phyloP scores from a whole-genome alignment of 2,888 invertebrate genomes.

The Mesodorylaimus sp. region DNA sequence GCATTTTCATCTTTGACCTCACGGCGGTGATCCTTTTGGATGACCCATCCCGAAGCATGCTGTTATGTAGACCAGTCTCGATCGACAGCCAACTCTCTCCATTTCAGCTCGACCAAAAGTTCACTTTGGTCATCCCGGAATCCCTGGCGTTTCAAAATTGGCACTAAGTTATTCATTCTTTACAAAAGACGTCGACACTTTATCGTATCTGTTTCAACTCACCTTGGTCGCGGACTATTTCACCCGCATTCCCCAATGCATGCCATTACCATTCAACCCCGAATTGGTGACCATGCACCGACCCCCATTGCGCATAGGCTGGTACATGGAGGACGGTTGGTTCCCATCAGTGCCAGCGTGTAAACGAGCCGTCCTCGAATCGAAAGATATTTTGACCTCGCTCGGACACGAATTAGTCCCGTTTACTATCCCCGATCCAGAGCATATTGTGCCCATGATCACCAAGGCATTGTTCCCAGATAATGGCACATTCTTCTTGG shows the following conservation, averaged over 20 bases:
- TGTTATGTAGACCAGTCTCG: too few species aligned
- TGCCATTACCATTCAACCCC: conserved; percentile 4
- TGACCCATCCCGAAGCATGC: too few species aligned
- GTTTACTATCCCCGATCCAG: not conserved
- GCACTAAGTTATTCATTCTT: conserved; percentile 22
- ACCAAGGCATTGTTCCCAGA: conserved; percentile 6
- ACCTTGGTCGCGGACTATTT: conserved; percentile 6
- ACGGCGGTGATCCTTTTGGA: too few species aligned
- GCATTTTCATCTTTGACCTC: too few species aligned
- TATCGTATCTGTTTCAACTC: not conserved
- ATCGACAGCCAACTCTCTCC: too few species aligned
- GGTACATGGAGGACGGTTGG: conserved; percentile 28
- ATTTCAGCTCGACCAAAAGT: conserved; percentile 17
- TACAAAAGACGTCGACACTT: conserved; percentile 13
- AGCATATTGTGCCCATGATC: not conserved
- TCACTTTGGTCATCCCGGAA: conserved; percentile 17
- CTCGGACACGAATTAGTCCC: conserved; percentile 13
- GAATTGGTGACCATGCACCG: not conserved
- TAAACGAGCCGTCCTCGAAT: conserved; percentile 16
- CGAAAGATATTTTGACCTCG: not conserved
- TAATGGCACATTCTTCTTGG: conserved; percentile 1
- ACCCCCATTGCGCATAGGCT: conserved; percentile 26
- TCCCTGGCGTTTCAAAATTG: conserved; percentile 23
- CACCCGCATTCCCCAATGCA: not conserved
- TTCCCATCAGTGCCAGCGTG: conserved; percentile 30